Evolutionary conservation across 2,888 invertebrate species (phyloP).

Genomic region (Caprella mutica): DNA sequence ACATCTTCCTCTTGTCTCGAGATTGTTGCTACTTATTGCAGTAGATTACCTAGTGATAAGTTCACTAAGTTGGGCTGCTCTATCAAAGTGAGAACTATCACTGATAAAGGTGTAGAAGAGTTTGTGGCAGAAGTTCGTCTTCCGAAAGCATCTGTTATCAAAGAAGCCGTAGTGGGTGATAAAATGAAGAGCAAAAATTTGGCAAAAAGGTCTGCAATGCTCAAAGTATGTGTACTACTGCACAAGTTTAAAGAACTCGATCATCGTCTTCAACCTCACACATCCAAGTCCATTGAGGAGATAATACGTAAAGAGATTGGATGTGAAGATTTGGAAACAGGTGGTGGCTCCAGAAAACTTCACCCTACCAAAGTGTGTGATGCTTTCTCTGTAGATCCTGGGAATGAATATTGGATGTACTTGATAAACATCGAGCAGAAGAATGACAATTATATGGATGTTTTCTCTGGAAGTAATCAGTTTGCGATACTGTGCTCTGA

Average conservation of each 20-base stretch:
- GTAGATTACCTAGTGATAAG: constrained; percentile 26
- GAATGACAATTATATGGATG: too few species aligned
- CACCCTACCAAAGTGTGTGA: too few species aligned
- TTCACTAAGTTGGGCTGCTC: constrained; percentile 20
- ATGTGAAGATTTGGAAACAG: constrained; percentile 37
- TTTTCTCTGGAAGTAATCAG: too few species aligned
- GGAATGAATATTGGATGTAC: too few species aligned
- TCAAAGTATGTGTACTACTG: constrained; percentile 34
- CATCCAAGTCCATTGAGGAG: constrained; percentile 11
- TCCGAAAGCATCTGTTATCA: constrained; percentile 31
- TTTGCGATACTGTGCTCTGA: too few species aligned
- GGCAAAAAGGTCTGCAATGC: constrained; percentile 36
- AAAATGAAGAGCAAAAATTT: constrained; percentile 31
- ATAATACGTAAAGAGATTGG: constrained; percentile 27
- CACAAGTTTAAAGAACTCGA: constrained; percentile 34
- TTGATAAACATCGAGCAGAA: too few species aligned
- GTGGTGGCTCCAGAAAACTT: constrained; percentile 48
- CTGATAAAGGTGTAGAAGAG: too few species aligned
- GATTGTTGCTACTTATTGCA: constrained; percentile 30
- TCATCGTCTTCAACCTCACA: constrained; percentile 30
- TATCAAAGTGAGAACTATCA: not conserved
- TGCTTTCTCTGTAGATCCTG: too few species aligned
- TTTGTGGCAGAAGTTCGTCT: constrained; percentile 15
- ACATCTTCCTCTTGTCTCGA: constrained; percentile 31
- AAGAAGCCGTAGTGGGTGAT: constrained; percentile 14